Evolutionary conservation across 2,113 vertebrate genomes (phyloP), one percentile per base, ranked within the genome.

Genomic region (Epinephelus moara): DNA sequence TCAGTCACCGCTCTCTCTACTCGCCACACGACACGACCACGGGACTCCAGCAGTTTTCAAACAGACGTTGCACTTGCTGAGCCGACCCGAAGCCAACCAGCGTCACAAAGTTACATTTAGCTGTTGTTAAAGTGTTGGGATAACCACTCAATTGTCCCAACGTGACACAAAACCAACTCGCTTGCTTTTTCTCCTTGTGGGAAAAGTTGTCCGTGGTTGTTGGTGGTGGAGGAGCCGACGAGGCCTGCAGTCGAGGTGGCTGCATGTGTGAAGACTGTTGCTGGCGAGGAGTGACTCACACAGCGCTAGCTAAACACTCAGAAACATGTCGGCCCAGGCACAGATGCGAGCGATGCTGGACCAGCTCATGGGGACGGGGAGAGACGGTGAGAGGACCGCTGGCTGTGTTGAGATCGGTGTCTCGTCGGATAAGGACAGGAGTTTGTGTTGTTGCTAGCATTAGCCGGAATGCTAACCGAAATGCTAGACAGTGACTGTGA

Each of bases 281-380:
- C 87, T 74, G 85, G 74, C 85, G 78, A 85, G 85, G 84, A 87
- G 69, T 61, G 70, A 82, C 68, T 80, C 75, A 75, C 49, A 62
- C 72, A n/a, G 18, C 77, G 66, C 21, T 72, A 74, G 63, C 59
- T 52, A 4, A 53, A 70, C 45, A 62, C 19, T 9, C 45, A 76
- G 47, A 42, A 92, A 94, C 85, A 99, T 99, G 98, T 99, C 98
- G 96, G 98, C 98, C 92, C 98, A 99, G 93, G 98, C 98, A 82
- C 98, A 99, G 94, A 99, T 99, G 98, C 94, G 98, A 92, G 97
- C 98, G 72, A 98, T 99, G 98, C 96, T 99, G 95, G 98, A 99
- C 96, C 97, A 99, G 96, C 95, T 99, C 71, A 99, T 99, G 98
- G 98, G 98, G 88, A 99, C 98, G 42, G 96, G 97, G 82, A 96